These are phyloP conservation scores for Apus apus DNA, from an alignment of 2,113 vertebrate species.

Conservation along the genomic window DNA sequence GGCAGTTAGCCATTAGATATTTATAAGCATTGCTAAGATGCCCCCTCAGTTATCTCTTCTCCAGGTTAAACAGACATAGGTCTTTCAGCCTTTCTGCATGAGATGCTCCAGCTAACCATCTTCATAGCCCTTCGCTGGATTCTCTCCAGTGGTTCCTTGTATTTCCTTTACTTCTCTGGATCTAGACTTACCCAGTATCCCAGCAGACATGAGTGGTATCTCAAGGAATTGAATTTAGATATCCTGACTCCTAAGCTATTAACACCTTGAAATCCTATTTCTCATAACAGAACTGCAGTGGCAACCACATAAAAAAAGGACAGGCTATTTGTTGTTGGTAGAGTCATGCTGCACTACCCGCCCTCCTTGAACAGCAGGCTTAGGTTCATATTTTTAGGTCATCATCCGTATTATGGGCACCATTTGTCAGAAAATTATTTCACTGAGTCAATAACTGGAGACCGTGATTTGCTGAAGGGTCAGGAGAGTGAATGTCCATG, in stretches of 20 bases:
- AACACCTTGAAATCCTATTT: not conserved
- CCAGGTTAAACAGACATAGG: too few relatives aligned
- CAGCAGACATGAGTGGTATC: not conserved
- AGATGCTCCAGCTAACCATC: too few relatives aligned
- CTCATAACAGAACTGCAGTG: not conserved
- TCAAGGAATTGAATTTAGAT: not conserved
- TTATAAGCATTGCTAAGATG: too few relatives aligned
- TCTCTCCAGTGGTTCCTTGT: too few relatives aligned
- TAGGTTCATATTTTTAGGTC: conserved; percentile 1
- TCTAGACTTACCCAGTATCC: not conserved
- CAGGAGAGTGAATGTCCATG: not conserved
- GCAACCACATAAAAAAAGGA: not conserved
- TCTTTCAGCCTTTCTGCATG: too few relatives aligned
- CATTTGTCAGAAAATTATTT: not conserved
- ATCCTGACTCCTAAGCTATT: not conserved
- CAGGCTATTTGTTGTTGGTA: not conserved
- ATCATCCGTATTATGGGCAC: not conserved
- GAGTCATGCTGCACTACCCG: not conserved
- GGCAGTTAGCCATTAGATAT: too few relatives aligned
- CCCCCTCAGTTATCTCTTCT: too few relatives aligned
- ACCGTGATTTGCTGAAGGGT: not conserved
- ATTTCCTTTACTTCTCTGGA: not conserved
- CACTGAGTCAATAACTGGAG: not conserved
- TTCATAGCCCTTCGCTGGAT: too few relatives aligned
- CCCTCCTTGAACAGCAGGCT: not conserved